Conservation (phyloP, 2,888 invertebrate species). For the Drosophila hamatofila region DNA sequence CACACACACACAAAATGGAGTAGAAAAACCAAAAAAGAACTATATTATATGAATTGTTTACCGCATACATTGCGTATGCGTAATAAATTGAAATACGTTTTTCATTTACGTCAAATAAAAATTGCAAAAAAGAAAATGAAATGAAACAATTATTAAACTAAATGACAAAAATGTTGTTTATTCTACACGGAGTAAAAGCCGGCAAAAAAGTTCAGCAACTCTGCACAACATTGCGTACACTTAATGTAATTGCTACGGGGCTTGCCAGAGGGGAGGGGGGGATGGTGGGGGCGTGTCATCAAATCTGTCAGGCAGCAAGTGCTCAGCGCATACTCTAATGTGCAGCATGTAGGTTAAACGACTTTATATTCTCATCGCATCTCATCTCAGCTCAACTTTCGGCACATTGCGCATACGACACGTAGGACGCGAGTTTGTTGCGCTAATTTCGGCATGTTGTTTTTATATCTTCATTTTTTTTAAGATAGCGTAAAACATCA, state of each 20-base stretch:
- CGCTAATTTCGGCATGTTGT: constrained; percentile 66
- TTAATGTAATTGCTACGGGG: constrained; percentile 57
- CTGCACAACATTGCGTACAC: constrained; percentile 51
- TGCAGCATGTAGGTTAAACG: constrained; percentile 59
- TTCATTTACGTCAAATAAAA: constrained; percentile 39
- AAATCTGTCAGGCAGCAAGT: constrained; percentile 56
- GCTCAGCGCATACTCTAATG: constrained; percentile 38
- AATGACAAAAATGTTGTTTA: constrained; percentile 18
- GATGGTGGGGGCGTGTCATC: constrained; percentile 13
- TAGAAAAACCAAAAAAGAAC: constrained; percentile 61
- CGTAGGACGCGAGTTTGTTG: constrained; percentile 54
- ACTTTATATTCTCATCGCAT: constrained; percentile 51
- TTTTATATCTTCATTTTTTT: not conserved
- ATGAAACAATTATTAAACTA: constrained; percentile 39
- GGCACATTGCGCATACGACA: constrained; percentile 64
- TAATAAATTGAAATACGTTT: constrained; percentile 44
- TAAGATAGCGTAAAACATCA: constrained; percentile 47
- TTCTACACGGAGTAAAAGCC: not conserved
- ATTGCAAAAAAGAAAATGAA: constrained; percentile 13
- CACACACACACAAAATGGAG: constrained; percentile 18
- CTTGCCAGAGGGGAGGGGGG: no score
- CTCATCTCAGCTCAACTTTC: constrained; percentile 15
- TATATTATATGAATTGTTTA: constrained; percentile 65
- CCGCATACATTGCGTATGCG: constrained; percentile 49
- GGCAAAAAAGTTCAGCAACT: not conserved